These are phyloP conservation scores for Drosophila longiperda DNA, from an alignment of 2,888 invertebrate species.

Conservation along the genomic window DNA sequence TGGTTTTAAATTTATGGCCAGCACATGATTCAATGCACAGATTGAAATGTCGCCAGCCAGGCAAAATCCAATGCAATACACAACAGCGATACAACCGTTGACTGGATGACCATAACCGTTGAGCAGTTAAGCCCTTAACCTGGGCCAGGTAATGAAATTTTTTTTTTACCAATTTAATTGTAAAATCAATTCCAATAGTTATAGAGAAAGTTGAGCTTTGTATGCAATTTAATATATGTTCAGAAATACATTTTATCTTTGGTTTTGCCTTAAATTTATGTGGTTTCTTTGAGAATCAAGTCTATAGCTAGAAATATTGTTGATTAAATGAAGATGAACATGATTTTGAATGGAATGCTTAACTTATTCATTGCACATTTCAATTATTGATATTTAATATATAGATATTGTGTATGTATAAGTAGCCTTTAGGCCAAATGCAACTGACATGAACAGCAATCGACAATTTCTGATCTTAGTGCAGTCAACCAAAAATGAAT, in stretches of 20 bases:
- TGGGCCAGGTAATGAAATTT: slow-evolving; percentile 15
- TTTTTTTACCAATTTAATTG: slow-evolving; percentile 1
- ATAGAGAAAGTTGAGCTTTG: neutral
- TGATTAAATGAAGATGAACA: neutral
- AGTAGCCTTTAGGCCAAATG: neutral
- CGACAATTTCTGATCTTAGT: slow-evolving; percentile 3
- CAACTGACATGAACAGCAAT: neutral
- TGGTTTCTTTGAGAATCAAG: neutral
- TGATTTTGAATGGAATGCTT: neutral
- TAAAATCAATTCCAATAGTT: neutral
- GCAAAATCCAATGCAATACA: slow-evolving; percentile 6
- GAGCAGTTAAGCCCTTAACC: slow-evolving; percentile 14
- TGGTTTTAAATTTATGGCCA: slow-evolving; percentile 47
- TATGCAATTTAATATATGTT: neutral
- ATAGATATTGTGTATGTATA: too few relatives aligned
- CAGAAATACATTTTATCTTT: neutral
- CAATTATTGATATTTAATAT: neutral
- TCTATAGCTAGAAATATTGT: neutral
- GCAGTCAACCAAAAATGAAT: slow-evolving; percentile 27
- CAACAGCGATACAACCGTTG: neutral
- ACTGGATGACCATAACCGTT: slow-evolving; percentile 4
- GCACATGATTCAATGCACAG: slow-evolving; percentile 49
- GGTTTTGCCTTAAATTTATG: too few relatives aligned
- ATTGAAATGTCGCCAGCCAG: slow-evolving; percentile 35
- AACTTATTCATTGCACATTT: neutral